A percentile compares a stretch with the other conserved stretches of the same genome.
These are phyloP conservation scores for Ganaspis sp. DNA, from an alignment of 1,140 invertebrate genomes.

Conservation along the genomic window DNA sequence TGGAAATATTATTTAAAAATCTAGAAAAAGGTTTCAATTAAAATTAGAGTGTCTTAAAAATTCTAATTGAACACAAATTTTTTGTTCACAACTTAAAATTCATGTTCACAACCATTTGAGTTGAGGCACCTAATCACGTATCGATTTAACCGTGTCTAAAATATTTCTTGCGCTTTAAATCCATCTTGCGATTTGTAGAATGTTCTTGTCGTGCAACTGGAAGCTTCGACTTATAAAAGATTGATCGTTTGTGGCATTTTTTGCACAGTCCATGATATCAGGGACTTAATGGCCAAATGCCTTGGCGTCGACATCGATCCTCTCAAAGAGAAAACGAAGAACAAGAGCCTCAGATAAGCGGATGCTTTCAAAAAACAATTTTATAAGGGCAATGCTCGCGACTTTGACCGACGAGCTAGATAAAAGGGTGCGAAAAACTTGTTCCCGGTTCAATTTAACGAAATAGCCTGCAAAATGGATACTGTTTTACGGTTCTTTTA, in stretches of 20 bases:
- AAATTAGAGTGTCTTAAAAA: no score
- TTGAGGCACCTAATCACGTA: not conserved
- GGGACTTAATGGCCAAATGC: conserved; percentile 64
- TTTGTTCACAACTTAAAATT: no score
- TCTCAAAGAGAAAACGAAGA: conserved; percentile 31
- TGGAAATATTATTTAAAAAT: not conserved
- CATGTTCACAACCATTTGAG: no score
- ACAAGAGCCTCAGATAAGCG: conserved; percentile 30
- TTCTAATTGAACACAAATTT: no score
- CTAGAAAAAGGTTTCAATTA: no score
- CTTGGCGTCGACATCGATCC: conserved; percentile 59
- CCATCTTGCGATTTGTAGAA: not conserved
- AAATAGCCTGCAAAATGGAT: not conserved
- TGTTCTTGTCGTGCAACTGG: conserved; percentile 21
- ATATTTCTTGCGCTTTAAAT: conserved; percentile 14
- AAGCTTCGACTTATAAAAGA: conserved; percentile 63
- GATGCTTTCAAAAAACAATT: conserved; percentile 39
- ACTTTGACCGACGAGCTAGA: conserved; percentile 47
- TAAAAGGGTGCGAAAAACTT: conserved; percentile 40
- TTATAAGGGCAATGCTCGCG: conserved; percentile 30
- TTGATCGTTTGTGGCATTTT: conserved; percentile 59
- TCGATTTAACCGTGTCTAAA: not conserved
- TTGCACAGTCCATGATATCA: conserved; percentile 48
- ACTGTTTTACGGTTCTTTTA: not conserved
- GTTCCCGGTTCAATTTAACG: not conserved